A percentile compares a stretch with the other conserved stretches of the same genome.
Evolutionary conservation across 2,113 vertebrate species (phyloP).

Genomic region (Xiphias gladius): DNA sequence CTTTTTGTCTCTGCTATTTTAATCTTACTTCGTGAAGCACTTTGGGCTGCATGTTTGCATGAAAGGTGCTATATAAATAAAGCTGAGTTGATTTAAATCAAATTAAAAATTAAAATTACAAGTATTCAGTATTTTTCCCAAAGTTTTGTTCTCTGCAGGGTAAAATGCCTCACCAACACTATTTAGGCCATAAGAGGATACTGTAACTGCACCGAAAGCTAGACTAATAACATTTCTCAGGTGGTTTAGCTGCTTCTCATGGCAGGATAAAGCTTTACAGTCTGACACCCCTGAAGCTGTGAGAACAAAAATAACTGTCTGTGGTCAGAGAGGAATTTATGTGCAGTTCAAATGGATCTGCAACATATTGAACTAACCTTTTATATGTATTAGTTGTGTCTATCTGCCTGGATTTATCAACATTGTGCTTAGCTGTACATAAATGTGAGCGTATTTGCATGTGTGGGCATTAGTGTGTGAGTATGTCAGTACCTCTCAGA

Average conservation of each 20-base stretch:
- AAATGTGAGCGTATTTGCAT: background rate
- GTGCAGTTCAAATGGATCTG: conserved; percentile 6
- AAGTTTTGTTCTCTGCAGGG: background rate
- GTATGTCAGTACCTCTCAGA: conserved; percentile 84
- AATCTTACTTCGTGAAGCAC: too few relatives aligned
- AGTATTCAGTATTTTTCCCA: background rate
- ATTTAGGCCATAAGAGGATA: conserved; percentile 5
- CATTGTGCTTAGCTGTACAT: background rate
- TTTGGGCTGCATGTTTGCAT: too few relatives aligned
- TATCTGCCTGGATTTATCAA: background rate
- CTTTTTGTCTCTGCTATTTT: too few relatives aligned
- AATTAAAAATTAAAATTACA: background rate
- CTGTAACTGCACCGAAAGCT: background rate
- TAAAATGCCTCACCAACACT: conserved; percentile 1
- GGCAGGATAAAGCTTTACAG: conserved; percentile 13
- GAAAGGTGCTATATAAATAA: too few relatives aligned
- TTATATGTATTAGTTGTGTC: background rate
- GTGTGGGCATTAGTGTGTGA: background rate
- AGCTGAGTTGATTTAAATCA: background rate
- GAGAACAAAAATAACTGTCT: conserved; percentile 23
- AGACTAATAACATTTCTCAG: conserved; percentile 37
- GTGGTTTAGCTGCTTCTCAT: conserved; percentile 37
- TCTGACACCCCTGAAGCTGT: conserved; percentile 11
- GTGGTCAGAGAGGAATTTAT: background rate
- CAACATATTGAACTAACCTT: conserved; percentile 7